Evolutionary conservation across 2,888 invertebrate genomes (phyloP).

Genomic region (Brachyptera putata): DNA sequence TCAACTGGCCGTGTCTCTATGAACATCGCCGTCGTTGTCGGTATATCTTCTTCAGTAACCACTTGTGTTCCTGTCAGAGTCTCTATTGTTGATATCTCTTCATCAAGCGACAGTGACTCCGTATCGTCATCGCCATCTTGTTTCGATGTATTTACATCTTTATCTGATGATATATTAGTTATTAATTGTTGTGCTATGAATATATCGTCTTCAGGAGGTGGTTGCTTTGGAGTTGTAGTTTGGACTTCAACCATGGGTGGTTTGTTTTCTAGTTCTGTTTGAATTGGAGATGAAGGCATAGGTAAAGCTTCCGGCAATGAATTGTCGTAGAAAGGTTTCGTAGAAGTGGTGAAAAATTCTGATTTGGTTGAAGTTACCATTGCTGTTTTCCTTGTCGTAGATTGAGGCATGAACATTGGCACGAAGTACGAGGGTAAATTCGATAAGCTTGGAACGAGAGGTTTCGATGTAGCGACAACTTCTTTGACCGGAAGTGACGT

Average conservation of each 20-base stretch:
- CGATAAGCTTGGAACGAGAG: not conserved
- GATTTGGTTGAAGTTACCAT: not conserved
- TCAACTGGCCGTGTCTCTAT: not conserved
- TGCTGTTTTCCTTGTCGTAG: not conserved
- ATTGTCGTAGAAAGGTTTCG: constrained; percentile 15
- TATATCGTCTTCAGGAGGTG: not conserved
- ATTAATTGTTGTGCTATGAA: not conserved
- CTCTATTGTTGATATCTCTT: not conserved
- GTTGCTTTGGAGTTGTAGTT: not conserved
- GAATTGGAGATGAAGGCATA: not conserved
- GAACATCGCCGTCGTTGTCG: not conserved
- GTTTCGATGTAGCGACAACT: not conserved
- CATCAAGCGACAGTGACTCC: not conserved
- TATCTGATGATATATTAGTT: not conserved
- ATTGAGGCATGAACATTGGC: too few relatives aligned
- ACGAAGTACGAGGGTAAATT: too few relatives aligned
- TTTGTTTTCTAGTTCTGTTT: not conserved
- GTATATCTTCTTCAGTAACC: too few relatives aligned
- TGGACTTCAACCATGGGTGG: not conserved
- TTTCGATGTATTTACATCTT: not conserved
- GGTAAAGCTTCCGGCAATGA: constrained; percentile 46
- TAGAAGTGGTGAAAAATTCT: not conserved
- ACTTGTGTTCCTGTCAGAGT: too few relatives aligned
- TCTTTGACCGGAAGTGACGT: not conserved
- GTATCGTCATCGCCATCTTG: not conserved